phyloP scores from a whole-genome alignment of 1,140 invertebrate species.

The Chionoecetes opilio region DNA sequence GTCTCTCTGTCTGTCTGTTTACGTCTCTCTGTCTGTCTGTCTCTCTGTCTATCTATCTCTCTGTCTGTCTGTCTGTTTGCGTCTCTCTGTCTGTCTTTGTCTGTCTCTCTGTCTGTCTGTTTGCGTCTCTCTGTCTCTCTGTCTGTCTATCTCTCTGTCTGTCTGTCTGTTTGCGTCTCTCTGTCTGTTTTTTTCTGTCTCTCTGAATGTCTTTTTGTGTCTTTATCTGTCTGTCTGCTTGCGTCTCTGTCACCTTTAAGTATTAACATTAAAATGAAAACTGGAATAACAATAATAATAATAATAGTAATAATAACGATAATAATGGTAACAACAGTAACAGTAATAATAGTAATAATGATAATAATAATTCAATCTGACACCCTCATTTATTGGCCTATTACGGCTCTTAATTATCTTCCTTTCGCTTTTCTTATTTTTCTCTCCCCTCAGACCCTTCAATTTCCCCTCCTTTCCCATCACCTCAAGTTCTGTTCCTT shows the following conservation, averaged over 20 bases:
- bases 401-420: background rate
- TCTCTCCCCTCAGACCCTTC: background rate
- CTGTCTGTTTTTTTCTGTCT: background rate
- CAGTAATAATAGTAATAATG: constrained; percentile 12
- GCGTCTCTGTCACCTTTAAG: background rate
- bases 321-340: background rate
- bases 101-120: background rate
- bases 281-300: background rate
- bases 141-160: constrained; percentile 9
- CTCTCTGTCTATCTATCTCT: no score
- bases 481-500: no score
- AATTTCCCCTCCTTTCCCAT: background rate
- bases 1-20: background rate
- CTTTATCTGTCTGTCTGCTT: background rate
- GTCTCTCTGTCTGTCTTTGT: background rate
- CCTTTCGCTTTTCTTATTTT: background rate
- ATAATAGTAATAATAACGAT: constrained; percentile 1
- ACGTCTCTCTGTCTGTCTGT: background rate
- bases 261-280: background rate
- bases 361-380: background rate
- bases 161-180: background rate
- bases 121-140: background rate
- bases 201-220: background rate
- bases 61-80: background rate
- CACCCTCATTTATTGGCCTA: no score